Percentiles rank a stretch among this genome's conserved stretches.
phyloP scores from a whole-genome alignment of 30 jellyfish, hydroid and myxozoan species.

The Turritopsis dohrnii region DNA sequence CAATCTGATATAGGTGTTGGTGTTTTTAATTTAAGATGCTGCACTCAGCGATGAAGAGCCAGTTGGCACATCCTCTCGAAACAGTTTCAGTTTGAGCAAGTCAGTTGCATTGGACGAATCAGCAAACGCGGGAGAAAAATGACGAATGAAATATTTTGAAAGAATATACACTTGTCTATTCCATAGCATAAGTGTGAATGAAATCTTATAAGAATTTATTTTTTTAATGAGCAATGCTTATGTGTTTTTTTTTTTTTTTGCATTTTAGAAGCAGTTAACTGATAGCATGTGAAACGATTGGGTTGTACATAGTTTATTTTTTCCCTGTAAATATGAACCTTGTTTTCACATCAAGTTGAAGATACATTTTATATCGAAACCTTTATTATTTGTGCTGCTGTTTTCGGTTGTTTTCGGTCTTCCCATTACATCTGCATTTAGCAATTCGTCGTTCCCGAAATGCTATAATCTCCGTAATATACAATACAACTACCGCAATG shows the following conservation, averaged over 20 bases:
- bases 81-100: slow-evolving; percentile 51
- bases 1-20: not conserved
- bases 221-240: too few relatives aligned
- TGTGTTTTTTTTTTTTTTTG: too few relatives aligned
- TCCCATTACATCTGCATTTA: not conserved
- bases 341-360: not conserved
- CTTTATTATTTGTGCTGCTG: not conserved
- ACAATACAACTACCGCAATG: too few relatives aligned
- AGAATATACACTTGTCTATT: too few relatives aligned
- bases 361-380: not conserved
- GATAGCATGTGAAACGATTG: too few relatives aligned
- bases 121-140: not conserved
- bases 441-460: too few relatives aligned
- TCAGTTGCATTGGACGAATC: not conserved
- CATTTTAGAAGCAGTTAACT: too few relatives aligned
- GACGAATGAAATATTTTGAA: not conserved
- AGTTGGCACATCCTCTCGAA: slow-evolving; percentile 87
- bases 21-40: not conserved
- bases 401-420: not conserved
- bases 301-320: not conserved
- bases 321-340: not conserved
- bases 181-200: too few relatives aligned
- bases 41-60: slow-evolving; percentile 73
- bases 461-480: too few relatives aligned
- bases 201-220: too few relatives aligned